These are phyloP conservation scores for Chloropsis hardwickii DNA, from an alignment of 2,113 vertebrate species.

Conservation along the genomic window DNA sequence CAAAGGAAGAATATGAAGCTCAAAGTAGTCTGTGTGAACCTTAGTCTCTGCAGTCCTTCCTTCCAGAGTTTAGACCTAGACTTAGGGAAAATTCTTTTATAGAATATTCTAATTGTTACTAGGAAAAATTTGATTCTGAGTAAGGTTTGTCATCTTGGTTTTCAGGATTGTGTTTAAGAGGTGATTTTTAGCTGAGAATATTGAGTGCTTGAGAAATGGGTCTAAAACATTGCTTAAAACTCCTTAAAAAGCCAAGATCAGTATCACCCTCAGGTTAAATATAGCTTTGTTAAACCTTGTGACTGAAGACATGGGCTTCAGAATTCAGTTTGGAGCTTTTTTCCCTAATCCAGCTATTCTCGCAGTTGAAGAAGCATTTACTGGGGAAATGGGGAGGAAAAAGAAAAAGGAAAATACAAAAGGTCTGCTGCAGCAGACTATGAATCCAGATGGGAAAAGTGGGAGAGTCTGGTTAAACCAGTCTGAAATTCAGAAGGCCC, in stretches of 20 bases:
- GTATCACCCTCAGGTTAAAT: not conserved
- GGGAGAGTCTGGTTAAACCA: not conserved
- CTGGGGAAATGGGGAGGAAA: not conserved
- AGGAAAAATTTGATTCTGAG: not conserved
- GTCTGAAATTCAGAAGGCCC: not conserved
- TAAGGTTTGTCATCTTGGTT: not conserved
- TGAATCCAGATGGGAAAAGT: not conserved
- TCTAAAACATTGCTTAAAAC: not conserved
- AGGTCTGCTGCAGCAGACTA: not conserved
- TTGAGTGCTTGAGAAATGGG: not conserved
- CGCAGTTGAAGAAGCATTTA: not conserved
- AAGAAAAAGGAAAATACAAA: not conserved
- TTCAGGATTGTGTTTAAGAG: not conserved
- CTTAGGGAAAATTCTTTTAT: not conserved
- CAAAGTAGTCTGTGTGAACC: not conserved
- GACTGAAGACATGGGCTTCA: not conserved
- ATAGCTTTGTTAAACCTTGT: not conserved
- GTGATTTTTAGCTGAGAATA: not conserved
- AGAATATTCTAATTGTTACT: not conserved
- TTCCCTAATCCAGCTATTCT: not conserved
- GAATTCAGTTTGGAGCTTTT: not conserved
- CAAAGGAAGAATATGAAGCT: not conserved
- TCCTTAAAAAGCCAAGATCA: not conserved
- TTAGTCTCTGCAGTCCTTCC: not conserved
- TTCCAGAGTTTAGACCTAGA: not conserved